Evolutionary conservation across 35 echinoderm and acorn worm genomes (phyloP).

Genomic region (Eucidaris tribuloides): DNA sequence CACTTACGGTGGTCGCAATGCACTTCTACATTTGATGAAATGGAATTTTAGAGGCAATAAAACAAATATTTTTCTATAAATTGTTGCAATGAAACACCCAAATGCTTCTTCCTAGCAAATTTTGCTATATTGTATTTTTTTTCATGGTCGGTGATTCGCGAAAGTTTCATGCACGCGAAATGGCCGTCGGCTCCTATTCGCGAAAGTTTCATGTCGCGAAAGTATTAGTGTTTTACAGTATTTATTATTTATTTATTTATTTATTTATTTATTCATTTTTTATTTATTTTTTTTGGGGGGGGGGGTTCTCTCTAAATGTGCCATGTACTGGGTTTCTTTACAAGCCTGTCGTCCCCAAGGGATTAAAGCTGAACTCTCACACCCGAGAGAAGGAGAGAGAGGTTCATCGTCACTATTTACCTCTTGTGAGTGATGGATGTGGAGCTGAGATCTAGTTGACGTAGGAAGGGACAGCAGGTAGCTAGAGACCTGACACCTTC

Average conservation of each 20-base stretch:
- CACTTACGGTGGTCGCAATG: too few species aligned
- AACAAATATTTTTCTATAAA: too few species aligned
- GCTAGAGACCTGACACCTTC: conserved; percentile 80
- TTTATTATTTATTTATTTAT: background rate
- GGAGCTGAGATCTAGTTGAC: conserved; percentile 70
- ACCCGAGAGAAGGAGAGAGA: too few species aligned
- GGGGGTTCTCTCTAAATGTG: background rate
- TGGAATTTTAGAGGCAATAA: too few species aligned
- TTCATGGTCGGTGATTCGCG: too few species aligned
- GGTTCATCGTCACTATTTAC: background rate
- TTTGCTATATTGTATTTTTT: too few species aligned
- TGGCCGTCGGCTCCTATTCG: too few species aligned
- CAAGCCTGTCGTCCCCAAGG: background rate
- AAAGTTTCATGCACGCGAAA: too few species aligned
- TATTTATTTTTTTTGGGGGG: background rate
- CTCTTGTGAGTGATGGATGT: conserved; percentile 87
- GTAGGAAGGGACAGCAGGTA: conserved; percentile 70
- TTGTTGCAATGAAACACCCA: too few species aligned
- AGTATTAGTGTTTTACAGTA: background rate
- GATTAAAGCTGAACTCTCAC: background rate
- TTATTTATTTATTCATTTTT: background rate
- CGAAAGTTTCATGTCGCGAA: too few species aligned
- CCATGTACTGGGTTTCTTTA: background rate
- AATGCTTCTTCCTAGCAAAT: too few species aligned
- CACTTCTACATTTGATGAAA: too few species aligned